A percentile compares a stretch with the other conserved stretches of the same genome.
Evolutionary conservation across 1,140 invertebrate species (phyloP).

Genomic region (Elymnias hypermnestra): DNA sequence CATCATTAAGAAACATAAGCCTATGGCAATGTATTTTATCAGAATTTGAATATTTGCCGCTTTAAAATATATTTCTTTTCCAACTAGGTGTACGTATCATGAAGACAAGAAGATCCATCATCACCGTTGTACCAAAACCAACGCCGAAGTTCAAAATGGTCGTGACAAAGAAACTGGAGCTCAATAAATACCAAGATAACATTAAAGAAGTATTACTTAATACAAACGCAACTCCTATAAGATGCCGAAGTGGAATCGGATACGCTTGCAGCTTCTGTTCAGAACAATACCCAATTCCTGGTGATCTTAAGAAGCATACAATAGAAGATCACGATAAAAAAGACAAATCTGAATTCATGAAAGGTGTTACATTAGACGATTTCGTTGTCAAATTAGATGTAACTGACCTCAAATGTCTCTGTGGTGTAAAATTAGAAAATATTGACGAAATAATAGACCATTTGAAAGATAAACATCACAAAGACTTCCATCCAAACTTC

Average conservation of each 20-base stretch:
- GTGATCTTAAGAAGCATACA: slow-evolving; percentile 11
- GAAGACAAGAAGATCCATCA: neutral
- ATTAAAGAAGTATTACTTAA: slow-evolving; percentile 29
- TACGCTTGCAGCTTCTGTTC: slow-evolving; percentile 36
- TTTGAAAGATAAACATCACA: slow-evolving; percentile 25
- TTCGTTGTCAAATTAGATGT: slow-evolving; percentile 36
- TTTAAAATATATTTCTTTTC: neutral
- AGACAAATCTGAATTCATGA: slow-evolving; percentile 1
- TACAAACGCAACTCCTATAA: slow-evolving; percentile 37
- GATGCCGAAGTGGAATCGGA: slow-evolving; percentile 26
- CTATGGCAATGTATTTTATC: too few relatives aligned
- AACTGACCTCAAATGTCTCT: slow-evolving; percentile 36
- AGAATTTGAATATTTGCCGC: too few relatives aligned
- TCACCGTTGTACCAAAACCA: neutral
- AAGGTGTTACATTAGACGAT: slow-evolving; percentile 3
- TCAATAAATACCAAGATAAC: slow-evolving; percentile 23
- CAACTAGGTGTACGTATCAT: neutral
- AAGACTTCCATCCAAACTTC: slow-evolving; percentile 20
- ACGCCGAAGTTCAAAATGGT: slow-evolving; percentile 1
- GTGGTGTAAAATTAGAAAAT: slow-evolving; percentile 18
- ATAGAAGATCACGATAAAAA: slow-evolving; percentile 6
- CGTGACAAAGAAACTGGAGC: slow-evolving; percentile 8
- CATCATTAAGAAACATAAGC: too few relatives aligned
- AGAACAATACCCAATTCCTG: slow-evolving; percentile 17
- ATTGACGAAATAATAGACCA: slow-evolving; percentile 28